A percentile compares a stretch with the other conserved stretches of the same genome.
These are phyloP conservation scores for Chitala chitala DNA, from an alignment of 2,113 vertebrate species.

Conservation along the genomic window DNA sequence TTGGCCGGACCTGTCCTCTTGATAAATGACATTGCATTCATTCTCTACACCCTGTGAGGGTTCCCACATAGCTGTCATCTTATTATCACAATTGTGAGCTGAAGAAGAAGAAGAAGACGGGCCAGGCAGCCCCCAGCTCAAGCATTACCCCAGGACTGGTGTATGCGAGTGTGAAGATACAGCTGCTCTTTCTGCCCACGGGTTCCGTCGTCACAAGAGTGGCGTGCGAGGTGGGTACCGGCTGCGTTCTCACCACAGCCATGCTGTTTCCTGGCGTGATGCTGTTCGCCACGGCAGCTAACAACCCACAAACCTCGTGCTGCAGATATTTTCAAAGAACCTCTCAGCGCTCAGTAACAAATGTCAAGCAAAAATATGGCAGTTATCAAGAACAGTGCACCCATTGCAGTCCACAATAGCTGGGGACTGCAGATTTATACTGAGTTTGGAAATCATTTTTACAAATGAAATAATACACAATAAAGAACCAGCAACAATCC, in stretches of 20 bases:
- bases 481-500: slow-evolving; percentile 41
- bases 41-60: neutral
- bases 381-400: slow-evolving; percentile 32
- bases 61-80: neutral
- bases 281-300: neutral
- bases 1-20: neutral
- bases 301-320: neutral
- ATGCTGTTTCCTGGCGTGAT: neutral
- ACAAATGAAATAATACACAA: slow-evolving; percentile 50
- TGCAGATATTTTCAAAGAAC: neutral
- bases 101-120: too few relatives aligned
- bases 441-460: slow-evolving; percentile 50
- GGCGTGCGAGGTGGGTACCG: neutral
- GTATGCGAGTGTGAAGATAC: neutral
- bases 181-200: neutral
- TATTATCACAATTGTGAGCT: too few relatives aligned
- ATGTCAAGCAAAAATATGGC: slow-evolving; percentile 3
- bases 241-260: neutral
- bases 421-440: slow-evolving; percentile 51
- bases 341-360: neutral
- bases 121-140: neutral
- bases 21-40: neutral
- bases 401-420: slow-evolving; percentile 40
- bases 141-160: too few relatives aligned
- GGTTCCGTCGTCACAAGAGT: neutral